Evolutionary conservation across 2,888 invertebrate genomes (phyloP).

Genomic region (Oligia latruncula): DNA sequence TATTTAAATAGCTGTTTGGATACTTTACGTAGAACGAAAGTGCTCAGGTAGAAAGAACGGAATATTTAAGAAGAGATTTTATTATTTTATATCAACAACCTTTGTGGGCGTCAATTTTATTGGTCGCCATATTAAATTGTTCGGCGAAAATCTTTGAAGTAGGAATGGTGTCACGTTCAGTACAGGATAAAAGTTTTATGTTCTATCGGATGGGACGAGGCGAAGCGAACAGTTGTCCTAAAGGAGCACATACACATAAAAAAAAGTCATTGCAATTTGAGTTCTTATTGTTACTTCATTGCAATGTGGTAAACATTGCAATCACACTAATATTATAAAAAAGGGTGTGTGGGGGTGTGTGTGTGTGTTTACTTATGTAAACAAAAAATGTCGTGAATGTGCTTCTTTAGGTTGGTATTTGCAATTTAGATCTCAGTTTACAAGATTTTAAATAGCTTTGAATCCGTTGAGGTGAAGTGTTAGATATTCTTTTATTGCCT

Average conservation of each 20-base stretch:
- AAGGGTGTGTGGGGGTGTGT: too few species aligned
- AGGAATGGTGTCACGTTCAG: constrained; percentile 5
- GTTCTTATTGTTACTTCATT: too few species aligned
- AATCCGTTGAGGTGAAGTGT: constrained; percentile 1
- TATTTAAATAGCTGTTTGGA: constrained; percentile 61
- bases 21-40: constrained; percentile 44
- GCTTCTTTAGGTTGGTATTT: neutral
- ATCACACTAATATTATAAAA: too few species aligned
- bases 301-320: neutral
- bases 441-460: constrained; percentile 32
- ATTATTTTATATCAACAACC: constrained; percentile 20
- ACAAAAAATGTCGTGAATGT: too few species aligned
- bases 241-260: neutral
- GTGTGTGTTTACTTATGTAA: too few species aligned
- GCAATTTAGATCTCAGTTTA: constrained; percentile 29
- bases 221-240: constrained; percentile 2
- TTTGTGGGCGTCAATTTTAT: constrained; percentile 50
- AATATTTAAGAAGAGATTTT: constrained; percentile 42
- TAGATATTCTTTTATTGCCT: neutral
- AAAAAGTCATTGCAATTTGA: too few species aligned
- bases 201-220: constrained; percentile 3
- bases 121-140: constrained; percentile 30
- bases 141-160: constrained; percentile 32
- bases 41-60: constrained; percentile 28
- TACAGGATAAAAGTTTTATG: constrained; percentile 20